A percentile compares a stretch with the other conserved stretches of the same genome.
phyloP scores from a whole-genome alignment of 2,113 vertebrate genomes.

The Misgurnus anguillicaudatus region DNA sequence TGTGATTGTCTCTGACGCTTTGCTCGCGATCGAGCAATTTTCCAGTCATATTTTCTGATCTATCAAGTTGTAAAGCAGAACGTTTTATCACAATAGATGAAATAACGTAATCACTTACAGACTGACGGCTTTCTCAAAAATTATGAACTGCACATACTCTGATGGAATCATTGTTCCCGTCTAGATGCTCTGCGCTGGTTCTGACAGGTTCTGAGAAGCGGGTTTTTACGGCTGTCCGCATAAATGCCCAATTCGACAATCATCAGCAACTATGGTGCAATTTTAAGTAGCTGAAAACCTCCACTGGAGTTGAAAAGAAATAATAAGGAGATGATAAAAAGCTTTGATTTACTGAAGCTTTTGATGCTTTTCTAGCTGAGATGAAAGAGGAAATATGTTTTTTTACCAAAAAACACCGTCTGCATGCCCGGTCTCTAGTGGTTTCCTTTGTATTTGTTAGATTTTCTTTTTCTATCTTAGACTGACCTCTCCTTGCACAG shows the following conservation, averaged over 20 bases:
- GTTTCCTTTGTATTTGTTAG: conserved; percentile 16
- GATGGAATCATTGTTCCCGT: conserved; percentile 20
- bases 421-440: conserved; percentile 5
- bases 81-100: conserved; percentile 30
- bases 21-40: conserved; percentile 24
- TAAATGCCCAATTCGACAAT: conserved; percentile 29
- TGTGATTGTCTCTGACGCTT: neutral
- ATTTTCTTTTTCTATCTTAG: neutral
- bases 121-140: conserved; percentile 28
- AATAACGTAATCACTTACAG: conserved; percentile 32
- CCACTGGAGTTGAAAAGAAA: conserved; percentile 15
- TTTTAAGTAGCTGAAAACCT: conserved; percentile 20
- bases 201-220: conserved; percentile 15
- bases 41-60: conserved; percentile 23
- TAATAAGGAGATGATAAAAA: conserved; percentile 27
- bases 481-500: conserved; percentile 26
- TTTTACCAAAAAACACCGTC: neutral
- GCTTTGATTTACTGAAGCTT: conserved; percentile 32
- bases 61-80: conserved; percentile 7
- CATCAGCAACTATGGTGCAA: conserved; percentile 28
- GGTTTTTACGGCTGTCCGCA: conserved; percentile 24
- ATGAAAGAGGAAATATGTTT: conserved; percentile 4
- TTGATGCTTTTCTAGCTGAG: neutral
- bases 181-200: neutral
- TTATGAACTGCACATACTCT: conserved; percentile 32